phyloP scores from a whole-genome alignment of 2,888 invertebrate genomes.

The Amphipoea lucens region DNA sequence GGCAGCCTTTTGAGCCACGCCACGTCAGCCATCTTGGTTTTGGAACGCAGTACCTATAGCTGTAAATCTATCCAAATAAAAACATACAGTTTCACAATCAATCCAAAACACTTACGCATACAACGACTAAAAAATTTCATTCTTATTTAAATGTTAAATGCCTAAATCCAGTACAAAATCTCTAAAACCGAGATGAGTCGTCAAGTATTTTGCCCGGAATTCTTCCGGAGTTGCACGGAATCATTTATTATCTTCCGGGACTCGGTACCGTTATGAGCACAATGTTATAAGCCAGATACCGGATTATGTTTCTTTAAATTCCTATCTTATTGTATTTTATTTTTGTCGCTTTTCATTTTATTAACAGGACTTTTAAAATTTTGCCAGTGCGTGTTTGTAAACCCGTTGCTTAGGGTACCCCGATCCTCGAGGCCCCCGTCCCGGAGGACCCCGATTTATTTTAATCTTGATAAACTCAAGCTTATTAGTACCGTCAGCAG shows the following conservation, averaged over 20 bases:
- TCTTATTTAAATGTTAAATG: slow-evolving; percentile 23
- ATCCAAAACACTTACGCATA: not conserved
- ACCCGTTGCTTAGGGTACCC: too few relatives aligned
- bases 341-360: slow-evolving; percentile 10
- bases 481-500: too few relatives aligned
- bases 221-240: slow-evolving; percentile 21
- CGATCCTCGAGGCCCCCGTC: too few relatives aligned
- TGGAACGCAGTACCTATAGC: too few relatives aligned
- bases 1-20: too few relatives aligned
- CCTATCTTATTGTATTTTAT: slow-evolving; percentile 30
- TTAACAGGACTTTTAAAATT: too few relatives aligned
- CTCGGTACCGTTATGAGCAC: slow-evolving; percentile 30
- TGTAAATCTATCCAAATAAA: not conserved
- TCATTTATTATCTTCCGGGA: slow-evolving; percentile 35
- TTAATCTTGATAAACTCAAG: too few relatives aligned
- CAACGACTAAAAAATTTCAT: slow-evolving; percentile 4
- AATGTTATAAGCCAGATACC: slow-evolving; percentile 46
- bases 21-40: too few relatives aligned
- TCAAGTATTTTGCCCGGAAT: slow-evolving; percentile 49
- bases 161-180: slow-evolving; percentile 21
- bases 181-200: slow-evolving; percentile 31
- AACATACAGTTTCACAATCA: not conserved
- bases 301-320: slow-evolving; percentile 34
- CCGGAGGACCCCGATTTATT: too few relatives aligned
- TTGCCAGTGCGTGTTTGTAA: too few relatives aligned